Evolutionary conservation across 2,888 invertebrate species (phyloP), one percentile per base, ranked within the genome.

Genomic region (Myathropa florea): DNA sequence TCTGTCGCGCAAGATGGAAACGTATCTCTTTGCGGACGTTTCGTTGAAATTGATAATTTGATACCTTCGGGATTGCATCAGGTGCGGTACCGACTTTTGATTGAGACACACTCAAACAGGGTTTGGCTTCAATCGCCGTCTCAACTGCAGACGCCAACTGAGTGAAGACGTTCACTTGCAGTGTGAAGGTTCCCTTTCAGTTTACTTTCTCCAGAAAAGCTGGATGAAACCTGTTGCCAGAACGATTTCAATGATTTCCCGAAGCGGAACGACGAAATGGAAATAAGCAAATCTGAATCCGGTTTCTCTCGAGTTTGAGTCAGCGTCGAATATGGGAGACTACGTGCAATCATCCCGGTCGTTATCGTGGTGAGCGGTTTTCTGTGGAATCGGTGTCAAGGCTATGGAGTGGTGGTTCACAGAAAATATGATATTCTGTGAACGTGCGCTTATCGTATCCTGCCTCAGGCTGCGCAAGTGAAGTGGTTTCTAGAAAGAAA

Each of bases 31-130:
- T 61, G 21, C 23, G 36, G 24, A 46, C 18, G 18, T 18, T 72
- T 81, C 81, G 76, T 65, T 85, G 68, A 70, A 82, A 85, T 78
- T 77, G 63, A 81, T 73, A 72, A 85, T 85, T 77, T 81, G 85
- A 85, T 85, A 85, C 70, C 73, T 68, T 78, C 14, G 26, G 24
- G 53, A 73, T 85, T 81, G 73, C 81, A 85, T 81, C 72, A 82
- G 57, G 65, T 63, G 33, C 61, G 10, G 6, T 60, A 68, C 68
- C 26, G 59, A 14, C 26, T 55, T n/a, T 39, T 12, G 53, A 64
- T 79, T 79, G 36, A 26, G 30, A 65, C 57, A 64, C 53, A 63
- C 57, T 59, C 28, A 28, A 24, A 46, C 46, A 39, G n/a, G 14
- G 1, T n/a, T 14, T 4, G n/a, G 39, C 28, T 4, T 4, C 28